Conservation (phyloP, 37 sponge, comb jelly and placozoan genomes). For the Lycopodina hypogea region DNA sequence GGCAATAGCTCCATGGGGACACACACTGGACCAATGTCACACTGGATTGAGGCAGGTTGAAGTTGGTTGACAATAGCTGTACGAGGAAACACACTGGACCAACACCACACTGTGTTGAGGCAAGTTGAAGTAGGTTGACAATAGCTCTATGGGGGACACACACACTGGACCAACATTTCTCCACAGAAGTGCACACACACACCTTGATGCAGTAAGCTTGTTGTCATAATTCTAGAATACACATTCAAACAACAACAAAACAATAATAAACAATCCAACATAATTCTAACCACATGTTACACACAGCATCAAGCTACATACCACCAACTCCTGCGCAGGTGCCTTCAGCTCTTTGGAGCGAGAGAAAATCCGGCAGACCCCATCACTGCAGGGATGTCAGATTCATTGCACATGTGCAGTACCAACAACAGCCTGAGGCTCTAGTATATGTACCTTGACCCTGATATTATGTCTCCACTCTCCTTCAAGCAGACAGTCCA, state of each 20-base stretch:
- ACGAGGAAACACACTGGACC: no score
- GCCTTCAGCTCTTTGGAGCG: conserved; percentile 33
- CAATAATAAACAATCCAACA: not conserved
- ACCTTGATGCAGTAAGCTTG: not conserved
- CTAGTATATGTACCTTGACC: conserved; percentile 68
- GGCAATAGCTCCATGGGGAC: no score
- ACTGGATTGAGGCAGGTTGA: no score
- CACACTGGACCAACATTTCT: not conserved
- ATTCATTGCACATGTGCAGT: no score
- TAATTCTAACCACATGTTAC: no score
- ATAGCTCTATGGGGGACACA: no score
- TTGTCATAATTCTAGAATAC: not conserved
- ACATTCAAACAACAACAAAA: not conserved
- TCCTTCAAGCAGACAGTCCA: conserved; percentile 64
- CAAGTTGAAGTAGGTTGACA: no score
- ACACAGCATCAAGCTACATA: no score
- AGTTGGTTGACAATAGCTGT: no score
- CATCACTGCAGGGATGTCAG: conserved; percentile 44
- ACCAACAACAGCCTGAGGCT: no score
- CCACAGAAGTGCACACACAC: not conserved
- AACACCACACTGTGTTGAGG: no score
- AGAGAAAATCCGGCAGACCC: conserved; percentile 65
- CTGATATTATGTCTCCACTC: conserved; percentile 69
- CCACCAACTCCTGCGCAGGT: conserved; percentile 41
- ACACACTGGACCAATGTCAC: no score